These are phyloP conservation scores for Drosophila neotestacea DNA, from an alignment of 2,888 invertebrate species.

Conservation along the genomic window DNA sequence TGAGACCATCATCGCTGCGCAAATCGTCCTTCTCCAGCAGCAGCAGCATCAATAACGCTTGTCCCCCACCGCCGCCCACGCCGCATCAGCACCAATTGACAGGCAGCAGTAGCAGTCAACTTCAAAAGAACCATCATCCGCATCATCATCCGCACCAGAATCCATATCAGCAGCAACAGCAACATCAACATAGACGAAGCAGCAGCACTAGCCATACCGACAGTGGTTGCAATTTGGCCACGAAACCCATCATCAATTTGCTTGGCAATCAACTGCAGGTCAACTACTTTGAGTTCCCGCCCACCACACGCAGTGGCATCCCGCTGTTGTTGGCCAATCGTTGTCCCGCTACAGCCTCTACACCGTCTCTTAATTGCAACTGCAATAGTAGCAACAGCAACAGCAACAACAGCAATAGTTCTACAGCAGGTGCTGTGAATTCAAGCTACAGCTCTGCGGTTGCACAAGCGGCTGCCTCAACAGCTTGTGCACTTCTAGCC, in stretches of 20 bases:
- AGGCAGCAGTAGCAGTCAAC: slow-evolving; percentile 43
- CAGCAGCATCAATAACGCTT: slow-evolving; percentile 80
- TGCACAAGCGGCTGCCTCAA: slow-evolving; percentile 70
- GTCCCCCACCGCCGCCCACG: slow-evolving; percentile 83
- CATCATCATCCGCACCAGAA: slow-evolving; percentile 39
- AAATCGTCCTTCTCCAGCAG: slow-evolving; percentile 83
- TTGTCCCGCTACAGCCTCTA: slow-evolving; percentile 60
- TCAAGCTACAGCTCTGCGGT: slow-evolving; percentile 61
- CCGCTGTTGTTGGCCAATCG: slow-evolving; percentile 50
- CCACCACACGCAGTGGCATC: slow-evolving; percentile 42
- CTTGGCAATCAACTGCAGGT: slow-evolving; percentile 76
- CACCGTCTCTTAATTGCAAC: slow-evolving; percentile 65
- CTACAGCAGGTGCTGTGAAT: slow-evolving; percentile 25
- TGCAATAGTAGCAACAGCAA: slow-evolving; percentile 23
- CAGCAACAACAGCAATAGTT: slow-evolving; percentile 26
- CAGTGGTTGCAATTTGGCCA: slow-evolving; percentile 56
- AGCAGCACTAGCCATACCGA: slow-evolving; percentile 44
- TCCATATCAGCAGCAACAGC: slow-evolving; percentile 43
- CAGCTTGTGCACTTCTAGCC: slow-evolving; percentile 69
- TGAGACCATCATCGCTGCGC: slow-evolving; percentile 85
- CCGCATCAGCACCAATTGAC: slow-evolving; percentile 65
- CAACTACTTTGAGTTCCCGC: slow-evolving; percentile 82
- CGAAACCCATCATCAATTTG: slow-evolving; percentile 69
- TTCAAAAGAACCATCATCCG: slow-evolving; percentile 41
- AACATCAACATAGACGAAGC: slow-evolving; percentile 42